phyloP scores from a whole-genome alignment of 2,797 vertebrate species.

The Setipinna tenuifilis region DNA sequence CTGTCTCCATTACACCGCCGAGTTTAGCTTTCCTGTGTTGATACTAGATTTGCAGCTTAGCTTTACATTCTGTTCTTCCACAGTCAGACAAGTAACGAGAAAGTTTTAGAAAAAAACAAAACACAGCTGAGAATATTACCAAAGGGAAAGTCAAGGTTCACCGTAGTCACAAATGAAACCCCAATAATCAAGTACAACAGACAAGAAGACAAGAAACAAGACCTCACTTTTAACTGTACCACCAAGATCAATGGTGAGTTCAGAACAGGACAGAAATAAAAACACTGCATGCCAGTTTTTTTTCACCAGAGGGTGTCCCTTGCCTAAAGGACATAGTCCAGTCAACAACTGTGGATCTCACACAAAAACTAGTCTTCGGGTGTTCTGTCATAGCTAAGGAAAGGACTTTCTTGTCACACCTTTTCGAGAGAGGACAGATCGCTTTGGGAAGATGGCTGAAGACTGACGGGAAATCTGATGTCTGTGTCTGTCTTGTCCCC shows the following conservation, averaged over 20 bases:
- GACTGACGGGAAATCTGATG: constrained; percentile 37
- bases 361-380: constrained; percentile 1
- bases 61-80: constrained; percentile 17
- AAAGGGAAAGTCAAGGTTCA: constrained; percentile 13
- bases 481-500: constrained; percentile 13
- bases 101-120: background rate
- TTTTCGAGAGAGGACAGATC: constrained; percentile 31
- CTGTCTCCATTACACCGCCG: background rate
- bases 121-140: background rate
- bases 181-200: constrained; percentile 33
- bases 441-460: constrained; percentile 36
- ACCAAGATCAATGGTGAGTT: constrained; percentile 26
- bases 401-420: constrained; percentile 44
- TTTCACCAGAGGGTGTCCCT: background rate
- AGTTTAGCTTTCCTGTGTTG: background rate
- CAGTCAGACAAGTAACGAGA: constrained; percentile 27
- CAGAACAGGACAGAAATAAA: constrained; percentile 37
- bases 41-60: background rate
- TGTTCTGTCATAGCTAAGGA: background rate
- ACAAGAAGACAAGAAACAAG: constrained; percentile 46
- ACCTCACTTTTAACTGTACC: constrained; percentile 40
- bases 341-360: background rate
- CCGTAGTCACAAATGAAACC: constrained; percentile 22
- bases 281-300: constrained; percentile 31
- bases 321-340: background rate